Conservation (phyloP, 1,140 invertebrate genomes). For the Homalodisca vitripennis region DNA sequence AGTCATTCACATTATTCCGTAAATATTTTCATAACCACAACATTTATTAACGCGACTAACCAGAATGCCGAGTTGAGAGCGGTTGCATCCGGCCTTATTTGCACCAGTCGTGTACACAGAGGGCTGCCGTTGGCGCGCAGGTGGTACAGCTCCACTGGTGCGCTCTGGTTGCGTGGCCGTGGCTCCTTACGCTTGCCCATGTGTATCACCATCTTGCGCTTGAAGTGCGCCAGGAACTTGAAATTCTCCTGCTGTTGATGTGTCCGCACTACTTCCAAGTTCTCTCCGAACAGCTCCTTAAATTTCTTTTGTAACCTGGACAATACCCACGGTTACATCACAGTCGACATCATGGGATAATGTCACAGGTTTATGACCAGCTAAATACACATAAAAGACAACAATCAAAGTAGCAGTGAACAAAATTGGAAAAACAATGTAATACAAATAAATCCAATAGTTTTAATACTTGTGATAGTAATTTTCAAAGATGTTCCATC, state of each 20-base stretch:
- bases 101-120: constrained; percentile 90
- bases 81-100: constrained; percentile 78
- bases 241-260: constrained; percentile 99
- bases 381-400: too few relatives aligned
- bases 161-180: constrained; percentile 51
- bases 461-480: too few relatives aligned
- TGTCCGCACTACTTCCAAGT: constrained; percentile 95
- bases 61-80: constrained; percentile 83
- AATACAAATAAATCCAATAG: too few relatives aligned
- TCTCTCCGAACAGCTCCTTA: constrained; percentile 91
- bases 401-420: too few relatives aligned
- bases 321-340: too few relatives aligned
- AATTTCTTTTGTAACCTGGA: constrained; percentile 96
- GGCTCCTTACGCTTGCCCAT: constrained; percentile 79
- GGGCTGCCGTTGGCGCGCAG: constrained; percentile 93
- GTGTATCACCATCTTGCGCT: constrained; percentile 92
- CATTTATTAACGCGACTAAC: too few relatives aligned
- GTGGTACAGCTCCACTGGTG: constrained; percentile 90
- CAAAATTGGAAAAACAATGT: too few relatives aligned
- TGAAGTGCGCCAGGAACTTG: constrained; percentile 98
- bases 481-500: too few relatives aligned
- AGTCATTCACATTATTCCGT: too few relatives aligned
- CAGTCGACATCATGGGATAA: too few relatives aligned
- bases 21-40: too few relatives aligned
- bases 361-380: too few relatives aligned